Evolutionary conservation across 2,113 vertebrate genomes (phyloP), one percentile per base, ranked within the genome.

Genomic region (Illadopsis cleaveri): DNA sequence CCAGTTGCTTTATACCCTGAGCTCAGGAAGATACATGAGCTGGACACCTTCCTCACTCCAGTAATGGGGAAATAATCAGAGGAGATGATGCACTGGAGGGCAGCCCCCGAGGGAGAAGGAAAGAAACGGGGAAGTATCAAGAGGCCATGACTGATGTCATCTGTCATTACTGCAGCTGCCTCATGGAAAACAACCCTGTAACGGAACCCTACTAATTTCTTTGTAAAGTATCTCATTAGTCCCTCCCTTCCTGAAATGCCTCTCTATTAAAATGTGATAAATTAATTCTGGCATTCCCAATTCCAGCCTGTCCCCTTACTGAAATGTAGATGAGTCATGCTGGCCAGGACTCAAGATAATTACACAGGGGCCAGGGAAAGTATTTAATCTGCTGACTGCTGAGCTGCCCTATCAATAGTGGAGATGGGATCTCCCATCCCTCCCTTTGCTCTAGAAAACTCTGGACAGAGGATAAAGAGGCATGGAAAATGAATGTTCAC

Each of bases 211-310:
- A 89, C 96, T 98, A 98, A 99, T 99, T 98, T 98, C 98, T 98
- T 98, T 94, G 98, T 35, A 97, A 98, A 97, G 98, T 97, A 96
- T 97, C 97, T 98, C 98, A 98, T 99, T 98, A 99, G 96, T 91
- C 92, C 91, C 90, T 78, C 97, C 96, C 95, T 98, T 98, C 83
- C 89, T 91, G 57, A 98, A 96, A 93, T 98, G 98, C 96, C 95
- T 98, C 96, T 98, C 97, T 98, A 98, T 98, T 98, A 98, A 98
- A 99, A 98, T 86, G 93, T 97, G 98, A 98, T 97, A 98, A 98
- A 98, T 98, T 97, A 98, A 98, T 97, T 98, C 97, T 97, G 97
- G 96, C 96, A 95, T 76, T 97, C 95, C 93, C 96, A 96, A 95
- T 97, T 97, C 88, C 72, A 97, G 71, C 86, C 89, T 97, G 94